Percentiles rank a stretch among this genome's conserved stretches.
These are phyloP conservation scores for Cartodere bifasciata DNA, from an alignment of 2,888 invertebrate species.

Conservation along the genomic window DNA sequence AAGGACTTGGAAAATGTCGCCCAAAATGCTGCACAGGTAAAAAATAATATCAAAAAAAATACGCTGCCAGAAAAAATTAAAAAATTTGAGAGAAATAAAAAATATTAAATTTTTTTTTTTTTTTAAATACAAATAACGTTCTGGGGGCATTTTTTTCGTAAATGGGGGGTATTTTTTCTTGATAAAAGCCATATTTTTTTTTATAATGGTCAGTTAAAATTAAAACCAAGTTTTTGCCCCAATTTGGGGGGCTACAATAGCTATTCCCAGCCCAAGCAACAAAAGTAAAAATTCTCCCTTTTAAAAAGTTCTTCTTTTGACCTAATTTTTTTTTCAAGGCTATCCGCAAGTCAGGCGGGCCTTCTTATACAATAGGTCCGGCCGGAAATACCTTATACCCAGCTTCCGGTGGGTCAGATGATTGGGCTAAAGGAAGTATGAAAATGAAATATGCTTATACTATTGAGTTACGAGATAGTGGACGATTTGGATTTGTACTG, in stretches of 20 bases:
- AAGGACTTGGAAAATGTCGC: constrained; percentile 58
- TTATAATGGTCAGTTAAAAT: no score
- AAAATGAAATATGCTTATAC: constrained; percentile 82
- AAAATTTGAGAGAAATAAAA: no score
- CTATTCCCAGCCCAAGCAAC: no score
- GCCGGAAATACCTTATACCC: constrained; percentile 69
- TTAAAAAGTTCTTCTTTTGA: not conserved
- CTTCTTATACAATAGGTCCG: constrained; percentile 60
- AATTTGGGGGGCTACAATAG: no score
- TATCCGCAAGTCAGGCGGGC: constrained; percentile 46
- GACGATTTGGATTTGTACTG: constrained; percentile 74
- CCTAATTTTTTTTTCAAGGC: constrained; percentile 34
- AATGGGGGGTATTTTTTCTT: no score
- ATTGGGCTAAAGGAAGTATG: constrained; percentile 79
- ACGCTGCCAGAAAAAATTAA: no score
- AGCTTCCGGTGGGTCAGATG: constrained; percentile 72
- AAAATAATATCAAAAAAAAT: constrained; percentile 1
- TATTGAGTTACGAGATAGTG: constrained; percentile 76
- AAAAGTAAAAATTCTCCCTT: no score
- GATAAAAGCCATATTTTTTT: no score
- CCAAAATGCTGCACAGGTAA: constrained; percentile 52
- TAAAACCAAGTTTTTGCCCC: no score
- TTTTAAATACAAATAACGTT: no score
- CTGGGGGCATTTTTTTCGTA: no score
- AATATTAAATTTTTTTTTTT: no score